Conservation (phyloP, 2,797 vertebrate species). For the Peromyscus melanophrys region DNA sequence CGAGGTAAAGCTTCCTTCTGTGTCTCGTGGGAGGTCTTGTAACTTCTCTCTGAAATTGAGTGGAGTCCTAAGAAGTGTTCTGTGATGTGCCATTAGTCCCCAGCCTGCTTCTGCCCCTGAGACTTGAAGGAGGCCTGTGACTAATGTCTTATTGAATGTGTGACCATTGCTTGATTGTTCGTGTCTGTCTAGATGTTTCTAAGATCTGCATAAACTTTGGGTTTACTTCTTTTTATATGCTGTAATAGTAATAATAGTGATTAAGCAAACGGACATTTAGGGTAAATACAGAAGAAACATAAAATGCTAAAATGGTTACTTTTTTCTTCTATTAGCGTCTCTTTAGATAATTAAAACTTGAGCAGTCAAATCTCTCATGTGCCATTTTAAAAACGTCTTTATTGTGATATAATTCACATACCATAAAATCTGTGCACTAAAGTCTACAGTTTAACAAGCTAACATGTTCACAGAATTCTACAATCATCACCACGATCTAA, state of each 20-base stretch:
- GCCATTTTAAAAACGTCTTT: constrained; percentile 26
- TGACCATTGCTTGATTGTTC: not conserved
- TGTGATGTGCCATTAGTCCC: not conserved
- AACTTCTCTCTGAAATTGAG: not conserved
- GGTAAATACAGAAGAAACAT: constrained; percentile 38
- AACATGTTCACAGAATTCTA: constrained; percentile 17
- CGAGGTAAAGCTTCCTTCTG: constrained; percentile 91
- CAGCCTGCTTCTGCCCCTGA: not conserved
- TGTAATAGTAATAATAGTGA: not conserved
- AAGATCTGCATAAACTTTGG: not conserved
- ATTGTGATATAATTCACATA: not conserved
- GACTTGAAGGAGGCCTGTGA: not conserved
- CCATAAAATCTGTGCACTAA: not conserved
- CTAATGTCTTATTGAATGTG: not conserved
- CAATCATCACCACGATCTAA: not conserved
- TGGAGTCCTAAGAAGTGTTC: not conserved
- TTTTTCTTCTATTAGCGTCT: not conserved
- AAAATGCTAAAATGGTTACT: not conserved
- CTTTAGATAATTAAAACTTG: constrained; percentile 22
- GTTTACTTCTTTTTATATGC: not conserved
- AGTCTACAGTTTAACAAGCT: not conserved
- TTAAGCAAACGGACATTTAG: not conserved
- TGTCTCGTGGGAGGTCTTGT: not conserved
- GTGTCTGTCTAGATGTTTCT: not conserved
- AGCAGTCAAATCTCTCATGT: constrained; percentile 16